Evolutionary conservation across 2,888 invertebrate species (phyloP), one percentile per base, ranked within the genome.

Genomic region (Drosophila gaucha): DNA sequence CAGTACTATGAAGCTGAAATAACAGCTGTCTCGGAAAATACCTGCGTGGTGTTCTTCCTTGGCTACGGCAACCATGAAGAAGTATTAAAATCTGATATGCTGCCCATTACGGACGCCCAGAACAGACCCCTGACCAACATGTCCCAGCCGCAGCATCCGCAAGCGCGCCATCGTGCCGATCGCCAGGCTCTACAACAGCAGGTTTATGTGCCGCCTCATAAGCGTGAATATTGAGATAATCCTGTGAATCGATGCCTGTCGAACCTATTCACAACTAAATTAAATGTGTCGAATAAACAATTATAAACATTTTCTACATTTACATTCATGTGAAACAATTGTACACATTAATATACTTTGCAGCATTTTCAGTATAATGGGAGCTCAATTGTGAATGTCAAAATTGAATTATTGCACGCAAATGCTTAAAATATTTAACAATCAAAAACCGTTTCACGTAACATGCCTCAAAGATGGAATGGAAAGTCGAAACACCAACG

Each of bases 1-100:
- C 92, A 96, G 96, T 96, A 95, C 92, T 97, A 97, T 80, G 95
- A 96, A 89, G 97, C 97, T 10, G 94, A 95, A 90, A 95, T 97
- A 43, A 96, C 96, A 0, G 96, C 95, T 3, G 94, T 96, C 49
- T 96, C 96, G 0, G 94, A 95, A n/a, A 95, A 94, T 80, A 97
- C 97, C 1, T 96, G 96, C 75, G 96, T 97, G 33, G 97, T 98
- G 10, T 94, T 95, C 80, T 98, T 97, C 91, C 93, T 95, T 85
- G 97, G 96, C 52, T 98, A 97, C 91, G 96, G 97, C 39, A 97
- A 98, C 91, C 95, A 96, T 76, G 97, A 98, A 90, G 97, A 97
- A 92, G 96, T 98, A 18, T 93, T 96, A 20, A 95, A 96, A 90
- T 93, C 94, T 12, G 97, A 97, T 91, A 96, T 97, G 89, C 93